A percentile compares a stretch with the other conserved stretches of the same genome.
These are phyloP conservation scores for Drosophila parvula DNA, from an alignment of 1,140 invertebrate genomes.

Conservation along the genomic window DNA sequence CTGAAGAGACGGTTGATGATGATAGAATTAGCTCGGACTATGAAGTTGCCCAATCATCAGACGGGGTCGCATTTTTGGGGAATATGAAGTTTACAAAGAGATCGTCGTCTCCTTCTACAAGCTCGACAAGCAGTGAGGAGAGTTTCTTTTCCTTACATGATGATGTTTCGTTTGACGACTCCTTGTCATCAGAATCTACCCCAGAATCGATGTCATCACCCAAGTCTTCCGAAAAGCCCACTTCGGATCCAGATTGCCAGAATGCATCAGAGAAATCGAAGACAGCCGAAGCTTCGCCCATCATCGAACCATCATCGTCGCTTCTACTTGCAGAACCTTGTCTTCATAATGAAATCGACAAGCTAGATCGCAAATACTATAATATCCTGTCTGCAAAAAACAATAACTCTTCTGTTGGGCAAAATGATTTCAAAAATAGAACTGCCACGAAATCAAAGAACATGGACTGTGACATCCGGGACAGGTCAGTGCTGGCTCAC, in stretches of 20 bases:
- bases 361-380: neutral
- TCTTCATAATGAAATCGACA: neutral
- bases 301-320: no score
- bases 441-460: neutral
- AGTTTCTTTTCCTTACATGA: neutral
- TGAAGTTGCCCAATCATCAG: neutral
- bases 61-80: no score
- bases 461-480: neutral
- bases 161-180: neutral
- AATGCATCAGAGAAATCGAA: neutral
- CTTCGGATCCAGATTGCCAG: neutral
- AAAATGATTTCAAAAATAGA: no score
- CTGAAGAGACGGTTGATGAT: neutral
- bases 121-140: neutral
- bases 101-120: neutral
- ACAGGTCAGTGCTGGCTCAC: constrained; percentile 35
- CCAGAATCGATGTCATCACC: neutral
- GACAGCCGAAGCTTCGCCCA: no score
- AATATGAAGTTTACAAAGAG: neutral
- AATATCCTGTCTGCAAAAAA: neutral
- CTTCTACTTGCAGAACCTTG: no score
- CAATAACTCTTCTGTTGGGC: no score
- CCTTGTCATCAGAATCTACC: no score
- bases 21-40: neutral
- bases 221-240: neutral